phyloP scores from a whole-genome alignment of 2,113 vertebrate genomes.

The Tapirus terrestris region DNA sequence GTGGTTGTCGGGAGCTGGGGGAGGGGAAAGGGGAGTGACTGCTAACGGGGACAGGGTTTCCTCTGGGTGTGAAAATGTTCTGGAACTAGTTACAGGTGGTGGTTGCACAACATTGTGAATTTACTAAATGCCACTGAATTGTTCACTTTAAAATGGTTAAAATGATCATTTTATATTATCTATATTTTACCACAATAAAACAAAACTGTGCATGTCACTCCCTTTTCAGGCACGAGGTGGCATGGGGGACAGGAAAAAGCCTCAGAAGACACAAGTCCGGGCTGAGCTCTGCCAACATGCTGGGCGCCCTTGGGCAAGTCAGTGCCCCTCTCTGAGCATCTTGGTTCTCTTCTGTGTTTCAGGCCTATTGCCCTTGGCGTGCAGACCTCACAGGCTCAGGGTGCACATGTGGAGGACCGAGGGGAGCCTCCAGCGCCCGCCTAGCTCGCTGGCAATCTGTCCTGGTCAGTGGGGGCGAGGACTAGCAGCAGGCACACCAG shows the following conservation, averaged over 20 bases:
- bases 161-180: background rate
- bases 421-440: fast-evolving
- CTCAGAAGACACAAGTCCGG: background rate
- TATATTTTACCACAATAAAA: background rate
- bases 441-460: fast-evolving
- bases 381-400: background rate
- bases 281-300: background rate
- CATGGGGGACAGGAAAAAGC: background rate
- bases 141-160: background rate
- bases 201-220: background rate
- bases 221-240: background rate
- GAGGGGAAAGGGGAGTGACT: too few species aligned
- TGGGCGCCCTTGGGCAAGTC: background rate
- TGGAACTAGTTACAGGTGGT: background rate
- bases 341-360: background rate
- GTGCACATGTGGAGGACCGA: fast-evolving
- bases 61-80: background rate
- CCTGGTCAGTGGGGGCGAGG: too few species aligned
- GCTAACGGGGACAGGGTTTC: background rate
- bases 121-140: background rate
- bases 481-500: too few species aligned
- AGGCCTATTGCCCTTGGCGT: background rate
- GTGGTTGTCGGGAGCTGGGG: background rate
- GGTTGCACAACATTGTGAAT: background rate
- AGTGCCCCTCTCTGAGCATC: background rate